Percentiles rank a stretch among this genome's conserved stretches.
phyloP scores from a whole-genome alignment of 2,113 vertebrate species.

The Lepidothrix coronata region DNA sequence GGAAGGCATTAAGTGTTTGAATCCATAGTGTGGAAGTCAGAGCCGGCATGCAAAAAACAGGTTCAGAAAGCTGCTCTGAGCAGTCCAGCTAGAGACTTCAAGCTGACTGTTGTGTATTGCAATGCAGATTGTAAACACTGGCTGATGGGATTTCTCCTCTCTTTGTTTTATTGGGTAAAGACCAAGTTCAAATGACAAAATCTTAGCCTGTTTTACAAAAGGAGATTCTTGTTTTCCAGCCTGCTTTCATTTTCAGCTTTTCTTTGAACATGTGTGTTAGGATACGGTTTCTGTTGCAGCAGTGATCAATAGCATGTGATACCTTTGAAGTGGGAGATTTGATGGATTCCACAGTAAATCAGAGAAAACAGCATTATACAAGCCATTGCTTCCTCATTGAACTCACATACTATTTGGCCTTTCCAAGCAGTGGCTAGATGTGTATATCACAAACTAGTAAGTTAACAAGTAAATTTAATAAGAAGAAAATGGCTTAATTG shows the following conservation, averaged over 20 bases:
- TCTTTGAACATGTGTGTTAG: neutral
- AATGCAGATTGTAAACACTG: neutral
- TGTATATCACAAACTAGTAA: neutral
- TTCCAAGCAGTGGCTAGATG: neutral
- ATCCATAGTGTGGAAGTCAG: neutral
- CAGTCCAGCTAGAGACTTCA: neutral
- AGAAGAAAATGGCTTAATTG: neutral
- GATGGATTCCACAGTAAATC: slow-evolving; percentile 38
- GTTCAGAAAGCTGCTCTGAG: neutral
- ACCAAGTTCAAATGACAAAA: neutral
- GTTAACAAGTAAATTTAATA: neutral
- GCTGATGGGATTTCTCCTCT: neutral
- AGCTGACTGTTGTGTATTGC: neutral
- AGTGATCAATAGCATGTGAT: slow-evolving; percentile 37
- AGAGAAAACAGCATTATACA: slow-evolving; percentile 9
- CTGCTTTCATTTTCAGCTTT: neutral
- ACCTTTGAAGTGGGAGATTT: slow-evolving; percentile 43
- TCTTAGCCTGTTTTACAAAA: neutral
- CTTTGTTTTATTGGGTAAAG: neutral
- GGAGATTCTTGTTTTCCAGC: neutral
- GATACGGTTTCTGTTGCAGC: neutral
- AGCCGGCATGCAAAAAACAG: rapidly evolving
- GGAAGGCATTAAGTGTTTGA: neutral
- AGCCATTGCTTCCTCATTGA: neutral
- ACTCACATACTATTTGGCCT: neutral